A percentile compares a stretch with the other conserved stretches of the same genome.
These are phyloP conservation scores for Ceratothoa steindachneri DNA, from an alignment of 2,888 invertebrate species.

Conservation along the genomic window DNA sequence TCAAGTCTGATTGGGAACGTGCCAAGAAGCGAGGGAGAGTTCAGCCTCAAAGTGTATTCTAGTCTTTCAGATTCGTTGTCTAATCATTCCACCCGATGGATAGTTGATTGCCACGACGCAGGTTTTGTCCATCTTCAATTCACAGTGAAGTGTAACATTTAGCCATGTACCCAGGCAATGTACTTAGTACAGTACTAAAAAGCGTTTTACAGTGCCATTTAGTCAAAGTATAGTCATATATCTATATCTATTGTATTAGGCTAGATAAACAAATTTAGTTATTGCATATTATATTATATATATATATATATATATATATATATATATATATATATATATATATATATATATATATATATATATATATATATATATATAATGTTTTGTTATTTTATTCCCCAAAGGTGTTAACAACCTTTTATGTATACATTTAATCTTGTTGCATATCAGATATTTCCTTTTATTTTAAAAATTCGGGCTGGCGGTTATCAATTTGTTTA, in stretches of 20 bases:
- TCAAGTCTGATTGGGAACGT: neutral
- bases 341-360: slow-evolving; percentile 27
- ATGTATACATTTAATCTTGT: neutral
- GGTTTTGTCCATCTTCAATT: neutral
- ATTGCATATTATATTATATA: slow-evolving; percentile 10
- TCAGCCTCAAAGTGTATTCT: slow-evolving; percentile 10
- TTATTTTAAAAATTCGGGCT: too few relatives aligned
- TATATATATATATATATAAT: slow-evolving; percentile 20
- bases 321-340: slow-evolving; percentile 23
- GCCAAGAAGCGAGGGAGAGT: neutral
- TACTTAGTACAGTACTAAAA: slow-evolving; percentile 8
- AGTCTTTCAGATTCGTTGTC: slow-evolving; percentile 8
- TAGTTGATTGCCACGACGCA: neutral
- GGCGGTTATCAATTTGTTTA: too few relatives aligned
- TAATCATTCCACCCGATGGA: slow-evolving; percentile 3
- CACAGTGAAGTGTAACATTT: neutral
- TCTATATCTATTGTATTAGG: slow-evolving; percentile 12
- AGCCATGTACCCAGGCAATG: slow-evolving; percentile 6
- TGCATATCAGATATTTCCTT: neutral
- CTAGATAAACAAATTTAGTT: neutral
- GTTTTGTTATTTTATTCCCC: neutral
- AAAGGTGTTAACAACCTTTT: neutral
- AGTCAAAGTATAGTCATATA: neutral
- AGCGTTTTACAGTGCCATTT: neutral
- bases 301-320: neutral